Evolutionary conservation across 2,797 vertebrate species (phyloP).

Genomic region (Acanthiza pusilla): DNA sequence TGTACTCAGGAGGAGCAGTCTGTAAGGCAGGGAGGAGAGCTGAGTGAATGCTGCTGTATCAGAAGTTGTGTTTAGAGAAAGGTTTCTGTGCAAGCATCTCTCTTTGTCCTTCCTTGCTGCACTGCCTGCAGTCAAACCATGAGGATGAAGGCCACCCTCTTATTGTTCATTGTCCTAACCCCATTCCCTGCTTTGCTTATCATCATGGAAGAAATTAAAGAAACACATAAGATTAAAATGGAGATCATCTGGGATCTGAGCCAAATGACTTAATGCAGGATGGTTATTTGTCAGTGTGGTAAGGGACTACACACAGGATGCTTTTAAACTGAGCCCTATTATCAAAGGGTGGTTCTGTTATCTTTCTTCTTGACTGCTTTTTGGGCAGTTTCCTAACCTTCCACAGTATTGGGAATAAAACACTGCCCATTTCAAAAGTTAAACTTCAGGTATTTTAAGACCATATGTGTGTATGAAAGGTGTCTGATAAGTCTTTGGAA

Average conservation of each 20-base stretch:
- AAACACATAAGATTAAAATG: background rate
- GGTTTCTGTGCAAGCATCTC: background rate
- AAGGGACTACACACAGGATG: background rate
- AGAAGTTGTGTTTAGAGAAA: background rate
- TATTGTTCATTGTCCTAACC: background rate
- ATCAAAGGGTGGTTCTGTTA: background rate
- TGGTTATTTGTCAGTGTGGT: background rate
- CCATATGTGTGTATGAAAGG: accelerated
- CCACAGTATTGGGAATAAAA: background rate
- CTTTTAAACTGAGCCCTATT: background rate
- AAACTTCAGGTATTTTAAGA: background rate
- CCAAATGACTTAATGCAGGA: background rate
- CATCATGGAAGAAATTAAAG: background rate
- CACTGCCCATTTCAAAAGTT: background rate
- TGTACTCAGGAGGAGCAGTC: slow-evolving; percentile 79
- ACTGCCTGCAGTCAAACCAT: background rate
- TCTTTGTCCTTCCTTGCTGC: background rate
- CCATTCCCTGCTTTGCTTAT: background rate
- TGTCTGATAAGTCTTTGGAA: background rate
- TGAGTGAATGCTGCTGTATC: background rate
- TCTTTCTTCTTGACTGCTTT: background rate
- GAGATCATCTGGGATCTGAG: background rate
- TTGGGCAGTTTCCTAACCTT: background rate
- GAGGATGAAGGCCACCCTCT: background rate
- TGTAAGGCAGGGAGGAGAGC: background rate